Evolutionary conservation across 2,888 invertebrate genomes (phyloP).

Genomic region (Oligia strigilis): DNA sequence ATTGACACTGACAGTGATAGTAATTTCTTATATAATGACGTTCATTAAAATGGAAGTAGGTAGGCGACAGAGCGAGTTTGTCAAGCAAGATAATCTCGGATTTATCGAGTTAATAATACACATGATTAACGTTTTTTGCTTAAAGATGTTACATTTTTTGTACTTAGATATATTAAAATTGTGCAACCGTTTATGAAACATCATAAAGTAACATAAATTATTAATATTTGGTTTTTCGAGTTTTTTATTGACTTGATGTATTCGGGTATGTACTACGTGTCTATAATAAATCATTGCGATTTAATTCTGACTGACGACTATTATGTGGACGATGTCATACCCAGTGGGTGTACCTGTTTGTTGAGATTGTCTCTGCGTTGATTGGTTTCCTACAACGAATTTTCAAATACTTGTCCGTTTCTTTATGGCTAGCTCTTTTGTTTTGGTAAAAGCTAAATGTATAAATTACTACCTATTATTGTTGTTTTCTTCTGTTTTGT

Average conservation of each 20-base stretch:
- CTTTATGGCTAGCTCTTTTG: not conserved
- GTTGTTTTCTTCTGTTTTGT: not conserved
- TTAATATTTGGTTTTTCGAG: not conserved
- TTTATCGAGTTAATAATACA: constrained; percentile 26
- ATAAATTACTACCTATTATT: not conserved
- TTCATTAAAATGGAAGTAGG: constrained; percentile 39
- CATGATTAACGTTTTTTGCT: constrained; percentile 18
- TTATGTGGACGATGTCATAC: constrained; percentile 3
- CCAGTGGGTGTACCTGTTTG: not conserved
- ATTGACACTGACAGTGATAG: constrained; percentile 34
- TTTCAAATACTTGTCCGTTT: not conserved
- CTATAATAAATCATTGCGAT: constrained; percentile 28
- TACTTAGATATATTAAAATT: not conserved
- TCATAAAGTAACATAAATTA: constrained; percentile 6
- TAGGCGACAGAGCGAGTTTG: constrained; percentile 32
- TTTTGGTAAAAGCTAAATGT: not conserved
- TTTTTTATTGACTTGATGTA: constrained; percentile 31
- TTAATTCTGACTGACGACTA: constrained; percentile 25
- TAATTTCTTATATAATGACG: constrained; percentile 44
- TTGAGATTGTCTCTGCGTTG: not conserved
- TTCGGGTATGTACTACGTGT: not conserved
- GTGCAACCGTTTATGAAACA: constrained; percentile 17
- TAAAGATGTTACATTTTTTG: no score
- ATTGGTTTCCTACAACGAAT: not conserved
- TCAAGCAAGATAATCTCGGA: constrained; percentile 22